Base-by-base conservation (phyloP, 1,140 invertebrate species). In the Cherax destructor region DNA sequence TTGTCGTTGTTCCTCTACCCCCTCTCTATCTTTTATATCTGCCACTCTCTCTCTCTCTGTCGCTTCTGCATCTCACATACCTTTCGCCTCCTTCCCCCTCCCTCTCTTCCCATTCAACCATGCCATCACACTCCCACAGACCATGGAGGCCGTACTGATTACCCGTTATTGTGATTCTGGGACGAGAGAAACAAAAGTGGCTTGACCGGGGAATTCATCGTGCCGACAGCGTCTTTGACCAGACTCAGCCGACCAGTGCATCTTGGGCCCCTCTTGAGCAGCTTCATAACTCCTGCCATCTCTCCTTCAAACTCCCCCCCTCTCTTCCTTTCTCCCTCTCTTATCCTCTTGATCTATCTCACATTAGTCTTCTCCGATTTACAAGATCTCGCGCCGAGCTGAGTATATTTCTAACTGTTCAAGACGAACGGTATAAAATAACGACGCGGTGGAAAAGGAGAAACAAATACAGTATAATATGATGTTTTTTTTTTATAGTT, bases 151-250 rank as follows among this genome's bases (percentile, higher is more conserved):
- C 21, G 84, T 18, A 50, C 84, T 86, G 85, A 86, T 86, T 76
- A 86, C 85, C 85, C 74, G 74, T 78, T 78, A 86, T 86, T 86
- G 85, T 86, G 85, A 78, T 78, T 61, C 56, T 61, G 50, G 56
- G 50, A 69, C 24, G 61, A 61, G 21, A 78, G 85, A 86, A 61
- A 81, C 72, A 86, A 65, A 78, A 86, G 49, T 56, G 74, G 85
- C 50, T 65, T 69, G 50, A 41, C 11, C 52, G n/a, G 41, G 56
- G 74, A 52, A 18, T 47, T 86, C 72, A 86, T 86, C 74, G 85
- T 11, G 7, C 74, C 85, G 85, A 86, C 85, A 78, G 74, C 85
- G 30, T 77, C 85, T 59, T 86, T 86, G 72, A 74, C n/a, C 69
- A 4, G n/a, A 30, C 49, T 18, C 79, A 81, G 24, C 79, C 50